These are phyloP conservation scores for Apamea epomidion DNA, from an alignment of 2,888 invertebrate genomes.

Conservation along the genomic window DNA sequence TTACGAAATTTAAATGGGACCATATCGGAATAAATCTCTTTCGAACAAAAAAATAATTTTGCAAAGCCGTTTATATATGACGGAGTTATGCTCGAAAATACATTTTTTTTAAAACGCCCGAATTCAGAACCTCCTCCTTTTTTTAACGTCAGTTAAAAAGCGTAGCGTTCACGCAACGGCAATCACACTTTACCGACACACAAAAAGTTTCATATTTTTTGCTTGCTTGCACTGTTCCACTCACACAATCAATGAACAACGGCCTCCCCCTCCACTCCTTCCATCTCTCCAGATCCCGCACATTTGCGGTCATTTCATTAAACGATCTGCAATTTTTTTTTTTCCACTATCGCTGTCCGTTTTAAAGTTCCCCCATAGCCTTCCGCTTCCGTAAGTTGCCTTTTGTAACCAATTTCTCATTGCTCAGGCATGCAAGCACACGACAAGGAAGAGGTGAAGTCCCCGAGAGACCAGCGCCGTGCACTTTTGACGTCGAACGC, in stretches of 20 bases:
- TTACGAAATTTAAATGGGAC: too few species aligned
- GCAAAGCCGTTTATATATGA: too few species aligned
- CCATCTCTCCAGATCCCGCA: background rate
- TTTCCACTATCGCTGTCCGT: too few species aligned
- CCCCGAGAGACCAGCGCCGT: background rate
- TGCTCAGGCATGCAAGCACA: slow-evolving; percentile 9
- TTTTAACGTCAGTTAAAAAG: too few species aligned
- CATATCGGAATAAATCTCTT: too few species aligned
- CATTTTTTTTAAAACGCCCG: too few species aligned
- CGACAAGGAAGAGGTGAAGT: background rate
- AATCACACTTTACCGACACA: background rate
- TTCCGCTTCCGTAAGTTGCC: too few species aligned
- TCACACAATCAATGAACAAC: background rate
- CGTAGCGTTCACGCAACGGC: too few species aligned
- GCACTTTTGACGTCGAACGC: background rate
- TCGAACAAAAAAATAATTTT: too few species aligned
- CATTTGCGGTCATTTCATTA: background rate
- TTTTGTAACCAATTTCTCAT: background rate
- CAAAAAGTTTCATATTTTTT: background rate
- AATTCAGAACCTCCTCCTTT: too few species aligned
- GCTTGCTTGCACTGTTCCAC: background rate
- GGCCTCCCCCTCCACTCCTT: too few species aligned
- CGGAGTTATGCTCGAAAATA: too few species aligned
- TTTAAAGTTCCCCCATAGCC: background rate
- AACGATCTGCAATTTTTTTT: background rate